A percentile compares a stretch with the other conserved stretches of the same genome.
Conservation (phyloP, 2,113 vertebrate species). For the Plecturocebus donacophilus region DNA sequence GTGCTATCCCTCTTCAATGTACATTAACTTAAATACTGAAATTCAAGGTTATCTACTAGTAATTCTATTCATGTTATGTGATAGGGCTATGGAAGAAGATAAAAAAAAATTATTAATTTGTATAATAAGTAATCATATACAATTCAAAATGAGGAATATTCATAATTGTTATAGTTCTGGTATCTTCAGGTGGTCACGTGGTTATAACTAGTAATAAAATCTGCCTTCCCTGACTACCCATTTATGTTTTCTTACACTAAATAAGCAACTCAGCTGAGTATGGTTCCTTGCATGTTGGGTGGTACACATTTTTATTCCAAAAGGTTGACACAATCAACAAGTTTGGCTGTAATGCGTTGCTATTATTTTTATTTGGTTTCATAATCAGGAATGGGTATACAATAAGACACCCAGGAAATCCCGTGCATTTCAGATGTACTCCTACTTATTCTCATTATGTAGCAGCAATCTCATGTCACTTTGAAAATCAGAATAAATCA, state of each 20-base stretch:
- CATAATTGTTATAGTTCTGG: background rate
- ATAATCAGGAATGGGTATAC: background rate
- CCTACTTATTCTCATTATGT: background rate
- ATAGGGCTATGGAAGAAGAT: background rate
- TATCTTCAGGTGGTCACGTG: background rate
- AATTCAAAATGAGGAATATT: background rate
- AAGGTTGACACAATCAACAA: background rate
- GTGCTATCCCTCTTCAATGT: background rate
- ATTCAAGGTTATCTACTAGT: background rate
- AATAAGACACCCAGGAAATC: background rate
- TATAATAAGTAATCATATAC: background rate
- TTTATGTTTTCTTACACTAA: background rate
- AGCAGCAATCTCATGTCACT: background rate
- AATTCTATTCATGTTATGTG: background rate
- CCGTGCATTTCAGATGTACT: background rate
- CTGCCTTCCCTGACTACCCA: background rate
- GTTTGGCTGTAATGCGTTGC: background rate
- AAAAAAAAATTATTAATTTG: background rate
- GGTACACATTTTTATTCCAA: background rate
- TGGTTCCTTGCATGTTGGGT: background rate
- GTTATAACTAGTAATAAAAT: background rate
- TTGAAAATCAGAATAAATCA: background rate
- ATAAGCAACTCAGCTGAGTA: background rate
- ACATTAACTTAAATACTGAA: background rate
- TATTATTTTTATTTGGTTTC: background rate